Conservation (phyloP, 2,797 vertebrate species). For the Tiaroga cobitis region DNA sequence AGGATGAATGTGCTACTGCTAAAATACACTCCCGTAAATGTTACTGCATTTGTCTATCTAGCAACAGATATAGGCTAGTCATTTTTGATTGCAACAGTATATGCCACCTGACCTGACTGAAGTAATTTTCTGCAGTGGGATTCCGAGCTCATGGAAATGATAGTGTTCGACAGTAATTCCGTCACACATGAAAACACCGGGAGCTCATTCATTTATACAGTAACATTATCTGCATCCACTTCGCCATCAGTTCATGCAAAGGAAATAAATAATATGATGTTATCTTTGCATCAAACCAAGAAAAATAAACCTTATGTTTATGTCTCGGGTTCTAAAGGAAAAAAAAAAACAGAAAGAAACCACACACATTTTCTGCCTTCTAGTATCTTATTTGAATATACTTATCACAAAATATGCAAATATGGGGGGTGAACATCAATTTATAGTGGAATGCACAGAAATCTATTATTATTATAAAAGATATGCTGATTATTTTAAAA, state of each 20-base stretch:
- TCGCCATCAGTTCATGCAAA: neutral
- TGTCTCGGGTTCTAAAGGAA: neutral
- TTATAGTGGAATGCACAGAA: too few species aligned
- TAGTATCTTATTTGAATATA: too few species aligned
- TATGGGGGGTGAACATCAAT: too few species aligned
- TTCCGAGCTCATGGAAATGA: slow-evolving; percentile 40
- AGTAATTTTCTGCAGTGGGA: slow-evolving; percentile 50
- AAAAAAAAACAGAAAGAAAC: neutral
- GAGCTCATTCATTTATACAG: slow-evolving; percentile 1
- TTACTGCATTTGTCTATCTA: slow-evolving; percentile 44
- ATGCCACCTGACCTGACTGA: slow-evolving; percentile 46
- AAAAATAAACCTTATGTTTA: slow-evolving; percentile 1
- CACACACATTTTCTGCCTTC: neutral
- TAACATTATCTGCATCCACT: slow-evolving; percentile 8
- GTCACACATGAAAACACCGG: slow-evolving; percentile 27
- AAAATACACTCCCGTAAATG: slow-evolving; percentile 45
- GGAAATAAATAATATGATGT: slow-evolving; percentile 5
- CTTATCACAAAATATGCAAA: too few species aligned
- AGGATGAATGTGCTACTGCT: slow-evolving; percentile 51
- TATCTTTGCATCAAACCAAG: neutral
- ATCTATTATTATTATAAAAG: too few species aligned
- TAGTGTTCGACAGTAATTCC: slow-evolving; percentile 30
- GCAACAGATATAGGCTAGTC: slow-evolving; percentile 37
- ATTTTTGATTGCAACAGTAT: slow-evolving; percentile 22
- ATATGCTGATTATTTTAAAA: too few species aligned